Base-by-base conservation (phyloP, 2,797 vertebrate genomes). In the Rhinatrema bivittatum region DNA sequence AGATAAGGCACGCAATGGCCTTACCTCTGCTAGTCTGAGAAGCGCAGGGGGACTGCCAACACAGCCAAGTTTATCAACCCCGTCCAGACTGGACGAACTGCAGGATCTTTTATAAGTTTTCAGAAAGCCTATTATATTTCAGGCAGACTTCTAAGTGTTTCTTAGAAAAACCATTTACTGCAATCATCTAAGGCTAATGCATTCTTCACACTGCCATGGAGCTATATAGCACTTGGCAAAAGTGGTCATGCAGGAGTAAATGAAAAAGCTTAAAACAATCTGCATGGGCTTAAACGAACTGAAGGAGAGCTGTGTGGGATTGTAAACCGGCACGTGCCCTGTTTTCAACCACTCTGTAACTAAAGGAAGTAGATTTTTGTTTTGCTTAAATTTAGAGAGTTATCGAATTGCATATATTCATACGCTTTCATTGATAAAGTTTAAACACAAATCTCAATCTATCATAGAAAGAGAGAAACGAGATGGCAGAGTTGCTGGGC, bases 121-220 rank as follows among this genome's bases (percentile, higher is more conserved):
- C 39, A 52, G 15, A 46, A 59, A 52, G 19, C 35, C 31, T 29
- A 5, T 59, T 51, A 5, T 36, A 33, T 61, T 58, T 66, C 34
- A 39, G 16, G 37, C 35, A 39, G 12, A 16, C 5, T 18, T 60
- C 39, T 52, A 39, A 39, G 21, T 51, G 32, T 49, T 63, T 53
- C 42, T 30, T 29, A 13, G 13, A 18, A 42, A 41, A 69, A 38
- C 9, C 43, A 1, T 5, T 54, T 53, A 42, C 4, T 45, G 24
- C 25, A 16, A 20, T 46, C 16, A 10, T 50, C 42, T 46, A 25
- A 56, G 29, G 17, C 16, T 53, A 68, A 65, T 53, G 34, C 22
- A 19, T 63, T 64, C 36, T 51, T 59, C 30, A 46, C 29, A 34
- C 7, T 4, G 29, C n/a, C n/a, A n/a, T 21, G 13, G 5, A n/a